Base-by-base conservation (phyloP, 2,888 invertebrate genomes). In the Thelaira solivaga region DNA sequence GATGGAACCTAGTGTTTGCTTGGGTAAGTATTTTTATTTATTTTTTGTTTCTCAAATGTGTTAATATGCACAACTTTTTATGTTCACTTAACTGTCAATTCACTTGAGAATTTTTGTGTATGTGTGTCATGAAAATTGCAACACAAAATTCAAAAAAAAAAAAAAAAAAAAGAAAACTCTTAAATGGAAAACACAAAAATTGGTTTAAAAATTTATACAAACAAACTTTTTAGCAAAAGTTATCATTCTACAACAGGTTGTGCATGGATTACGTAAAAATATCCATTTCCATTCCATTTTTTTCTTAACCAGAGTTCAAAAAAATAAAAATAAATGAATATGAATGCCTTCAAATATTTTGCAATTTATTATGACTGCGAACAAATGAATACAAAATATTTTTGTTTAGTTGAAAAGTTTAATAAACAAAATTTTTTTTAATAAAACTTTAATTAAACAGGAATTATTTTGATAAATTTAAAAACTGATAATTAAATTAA, bases 1-100 rank as follows among this genome's bases (percentile, higher is more conserved):
- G 5, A 11, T 31, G 8, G n/a, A n/a, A n/a, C n/a, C n/a, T n/a
- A n/a, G n/a, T n/a, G n/a, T n/a, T n/a, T n/a, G n/a, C n/a, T n/a
- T n/a, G n/a, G n/a, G n/a, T n/a, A n/a, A n/a, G n/a, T n/a, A n/a
- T n/a, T n/a, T n/a, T n/a, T n/a, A n/a, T n/a, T n/a, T n/a, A n/a
- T n/a, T n/a, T n/a, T 51, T 31, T 36, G 0, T 16, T 16, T 45
- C 53, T 62, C 51, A 65, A 57, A 65, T 65, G 65, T 59, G 67
- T 74, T 72, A 29, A 72, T 47, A 55, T n/a, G n/a, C n/a, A n/a
- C 31, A 39, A 72, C 45, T 45, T 74, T 74, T 67, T 39, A 67
- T 74, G 59, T 74, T 74, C 67, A 53, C 74, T 74, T 74, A 45
- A 74, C 51, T 45, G 51, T 61, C 71, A 75, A 53, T 49, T 49